A percentile compares a stretch with the other conserved stretches of the same genome.
These are phyloP conservation scores for Brienomyrus brachyistius DNA, from an alignment of 2,113 vertebrate species.

Conservation along the genomic window DNA sequence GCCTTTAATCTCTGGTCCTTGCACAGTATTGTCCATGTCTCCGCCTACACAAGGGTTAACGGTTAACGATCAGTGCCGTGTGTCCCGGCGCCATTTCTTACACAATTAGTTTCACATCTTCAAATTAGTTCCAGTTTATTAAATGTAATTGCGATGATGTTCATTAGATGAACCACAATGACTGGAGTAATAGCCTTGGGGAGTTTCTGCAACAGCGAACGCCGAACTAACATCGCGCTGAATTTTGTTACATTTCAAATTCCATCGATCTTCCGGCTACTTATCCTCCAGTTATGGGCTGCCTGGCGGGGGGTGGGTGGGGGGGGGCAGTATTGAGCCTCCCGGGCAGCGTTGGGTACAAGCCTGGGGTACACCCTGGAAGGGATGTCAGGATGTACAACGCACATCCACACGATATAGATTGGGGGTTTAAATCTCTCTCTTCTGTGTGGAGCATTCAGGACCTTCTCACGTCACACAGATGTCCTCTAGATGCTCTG, in stretches of 20 bases:
- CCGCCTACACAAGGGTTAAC: background rate
- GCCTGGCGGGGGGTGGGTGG: background rate
- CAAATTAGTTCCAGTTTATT: background rate
- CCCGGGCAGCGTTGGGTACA: background rate
- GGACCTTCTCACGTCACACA: background rate
- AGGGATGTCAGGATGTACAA: background rate
- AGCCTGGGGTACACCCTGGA: background rate
- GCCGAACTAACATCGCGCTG: background rate
- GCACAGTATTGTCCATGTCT: background rate
- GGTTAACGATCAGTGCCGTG: background rate
- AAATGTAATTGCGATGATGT: background rate
- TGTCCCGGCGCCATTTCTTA: background rate
- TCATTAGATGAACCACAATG: constrained; percentile 3
- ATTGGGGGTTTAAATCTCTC: background rate
- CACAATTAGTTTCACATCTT: background rate
- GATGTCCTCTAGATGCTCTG: background rate
- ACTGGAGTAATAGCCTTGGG: background rate
- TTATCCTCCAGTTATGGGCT: background rate
- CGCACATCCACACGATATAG: background rate
- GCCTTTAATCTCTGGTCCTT: background rate
- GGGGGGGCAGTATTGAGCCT: background rate
- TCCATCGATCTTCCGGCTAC: background rate
- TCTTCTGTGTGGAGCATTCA: background rate
- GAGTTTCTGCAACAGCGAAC: background rate
- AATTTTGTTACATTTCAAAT: background rate